Conservation (phyloP, 2,888 invertebrate species). For the Epsilonema sp. region DNA sequence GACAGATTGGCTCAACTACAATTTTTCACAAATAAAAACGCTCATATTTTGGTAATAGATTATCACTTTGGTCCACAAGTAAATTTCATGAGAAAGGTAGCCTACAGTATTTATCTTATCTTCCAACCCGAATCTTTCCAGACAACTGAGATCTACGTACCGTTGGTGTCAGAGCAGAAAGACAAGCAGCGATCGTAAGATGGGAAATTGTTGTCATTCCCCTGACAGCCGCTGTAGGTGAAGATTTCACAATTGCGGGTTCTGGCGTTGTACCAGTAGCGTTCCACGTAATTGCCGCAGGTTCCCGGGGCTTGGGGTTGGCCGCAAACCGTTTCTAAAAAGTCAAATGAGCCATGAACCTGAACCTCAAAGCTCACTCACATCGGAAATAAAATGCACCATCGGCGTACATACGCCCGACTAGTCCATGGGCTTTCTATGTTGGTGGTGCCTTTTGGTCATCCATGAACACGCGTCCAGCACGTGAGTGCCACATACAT, state of each 20-base stretch:
- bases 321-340: not conserved
- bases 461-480: not conserved
- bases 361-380: too few species aligned
- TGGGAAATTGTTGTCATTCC: not conserved
- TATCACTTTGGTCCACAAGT: too few species aligned
- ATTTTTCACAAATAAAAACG: too few species aligned
- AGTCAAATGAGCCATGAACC: too few species aligned
- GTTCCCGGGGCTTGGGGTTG: not conserved
- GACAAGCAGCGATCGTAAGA: not conserved
- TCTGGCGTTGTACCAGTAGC: slow-evolving; percentile 1
- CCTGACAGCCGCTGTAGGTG: slow-evolving; percentile 3
- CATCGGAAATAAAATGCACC: too few species aligned
- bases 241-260: slow-evolving; percentile 2
- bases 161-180: not conserved
- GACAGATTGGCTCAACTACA: not conserved
- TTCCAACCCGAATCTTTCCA: not conserved
- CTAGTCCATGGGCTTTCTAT: too few species aligned
- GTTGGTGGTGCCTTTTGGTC: too few species aligned
- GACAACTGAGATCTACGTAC: not conserved
- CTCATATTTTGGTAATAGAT: too few species aligned
- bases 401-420: too few species aligned
- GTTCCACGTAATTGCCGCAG: not conserved
- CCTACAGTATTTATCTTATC: too few species aligned
- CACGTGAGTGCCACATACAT: not conserved
- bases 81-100: too few species aligned